A percentile compares a stretch with the other conserved stretches of the same genome.
phyloP scores from a whole-genome alignment of 2,113 vertebrate species.

The Tricholaema leucomelas region DNA sequence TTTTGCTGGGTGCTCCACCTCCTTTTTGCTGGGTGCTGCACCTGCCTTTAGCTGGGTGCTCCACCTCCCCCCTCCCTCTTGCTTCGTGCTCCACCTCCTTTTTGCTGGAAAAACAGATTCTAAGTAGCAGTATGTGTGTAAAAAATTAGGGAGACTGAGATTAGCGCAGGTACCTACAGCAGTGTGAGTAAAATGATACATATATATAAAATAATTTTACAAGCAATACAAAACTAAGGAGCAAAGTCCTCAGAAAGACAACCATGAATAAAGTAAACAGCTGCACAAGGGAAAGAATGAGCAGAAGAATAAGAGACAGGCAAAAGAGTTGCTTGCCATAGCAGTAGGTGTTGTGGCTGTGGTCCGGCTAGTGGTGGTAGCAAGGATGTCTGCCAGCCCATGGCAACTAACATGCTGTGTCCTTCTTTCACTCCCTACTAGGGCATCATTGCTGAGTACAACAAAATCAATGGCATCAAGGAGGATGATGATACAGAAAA shows the following conservation, averaged over 20 bases:
- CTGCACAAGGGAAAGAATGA: not conserved
- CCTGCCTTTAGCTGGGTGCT: too few relatives aligned
- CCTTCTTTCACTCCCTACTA: constrained; percentile 48
- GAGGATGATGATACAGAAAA: constrained; percentile 97
- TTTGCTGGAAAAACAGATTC: not conserved
- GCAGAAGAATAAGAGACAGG: not conserved
- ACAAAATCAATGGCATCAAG: constrained; percentile 93
- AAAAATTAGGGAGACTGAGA: not conserved
- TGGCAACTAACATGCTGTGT: not conserved
- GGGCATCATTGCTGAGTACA: constrained; percentile 98
- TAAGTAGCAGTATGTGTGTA: not conserved
- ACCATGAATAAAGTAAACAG: not conserved
- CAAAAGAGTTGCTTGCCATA: not conserved
- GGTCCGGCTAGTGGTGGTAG: not conserved
- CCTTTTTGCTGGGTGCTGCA: too few relatives aligned
- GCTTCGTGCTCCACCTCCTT: too few relatives aligned
- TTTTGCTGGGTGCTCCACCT: not conserved
- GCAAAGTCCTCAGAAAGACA: not conserved
- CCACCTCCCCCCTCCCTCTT: too few relatives aligned
- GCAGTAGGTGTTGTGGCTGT: not conserved
- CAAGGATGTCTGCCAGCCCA: not conserved
- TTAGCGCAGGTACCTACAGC: not conserved
- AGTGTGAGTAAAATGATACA: not conserved
- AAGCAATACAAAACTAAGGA: not conserved
- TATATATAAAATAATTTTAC: not conserved